Evolutionary conservation across 2,888 invertebrate genomes (phyloP), one percentile per base, ranked within the genome.

Genomic region (Drosophila pseudotalamancana): DNA sequence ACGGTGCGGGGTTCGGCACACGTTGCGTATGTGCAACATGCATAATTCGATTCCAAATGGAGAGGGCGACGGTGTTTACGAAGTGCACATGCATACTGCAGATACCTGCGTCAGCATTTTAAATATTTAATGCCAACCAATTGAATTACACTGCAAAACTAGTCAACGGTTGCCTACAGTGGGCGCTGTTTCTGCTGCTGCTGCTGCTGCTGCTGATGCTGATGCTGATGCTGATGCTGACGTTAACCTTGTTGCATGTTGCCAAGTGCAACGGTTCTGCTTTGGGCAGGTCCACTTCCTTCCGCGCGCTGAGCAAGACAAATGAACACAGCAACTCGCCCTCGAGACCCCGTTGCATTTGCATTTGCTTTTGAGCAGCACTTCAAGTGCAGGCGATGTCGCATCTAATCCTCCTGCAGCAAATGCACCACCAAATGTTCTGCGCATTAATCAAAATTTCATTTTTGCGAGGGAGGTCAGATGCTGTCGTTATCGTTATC

Each of bases 41-140:
- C 78, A 83, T 83, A 83, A 86, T 86, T 78, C 79, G 79, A 83
- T 84, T 83, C 64, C 23, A 64, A 71, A 68, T 70, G 64, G 35
- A 49, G 56, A 56, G 37, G 57, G 35, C 42, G 51, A 51, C 32
- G n/a, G 27, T 21, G 18, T 43, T 51, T 51, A 19, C 23, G 51
- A 48, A 40, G 43, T 49, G 69, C 25, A 32, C 45, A 39, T 37
- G 34, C 40, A 53, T 60, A 34, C 4, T 42, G 29, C 51, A 59
- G 45, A 40, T 51, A 59, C 62, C 57, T 59, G 60, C 42, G 60
- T 63, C 67, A 65, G 68, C 72, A 64, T 67, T 78, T 83, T 89
- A 77, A 88, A 89, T 88, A 88, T 88, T 88, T 89, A 74, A 89
- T 88, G 67, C 64, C 67, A 65, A 63, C 67, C 88, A 86, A 88